phyloP scores from a whole-genome alignment of 37 sponge, comb jelly and placozoan genomes.

The Aphrocallistes beatrix region DNA sequence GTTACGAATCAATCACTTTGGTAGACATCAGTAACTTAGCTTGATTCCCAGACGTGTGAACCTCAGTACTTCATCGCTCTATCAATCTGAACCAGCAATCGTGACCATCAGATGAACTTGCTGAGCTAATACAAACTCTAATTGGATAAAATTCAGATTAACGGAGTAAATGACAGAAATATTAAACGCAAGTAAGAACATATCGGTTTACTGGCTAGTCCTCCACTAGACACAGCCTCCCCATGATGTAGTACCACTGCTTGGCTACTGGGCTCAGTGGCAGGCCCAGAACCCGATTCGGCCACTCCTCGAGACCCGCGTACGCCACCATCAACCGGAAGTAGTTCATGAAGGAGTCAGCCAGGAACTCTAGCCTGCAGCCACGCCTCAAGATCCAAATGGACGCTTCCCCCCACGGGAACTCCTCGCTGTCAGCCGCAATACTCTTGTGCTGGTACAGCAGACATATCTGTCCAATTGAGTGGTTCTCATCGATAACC shows the following conservation, averaged over 20 bases:
- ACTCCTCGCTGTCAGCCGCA: background rate
- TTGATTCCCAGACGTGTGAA: too few relatives aligned
- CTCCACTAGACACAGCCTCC: background rate
- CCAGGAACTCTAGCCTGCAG: background rate
- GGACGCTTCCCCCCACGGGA: background rate
- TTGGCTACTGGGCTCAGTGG: conserved; percentile 5
- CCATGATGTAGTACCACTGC: conserved; percentile 8
- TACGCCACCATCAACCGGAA: background rate
- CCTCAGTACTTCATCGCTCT: too few relatives aligned
- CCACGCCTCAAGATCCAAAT: background rate
- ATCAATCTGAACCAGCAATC: too few relatives aligned
- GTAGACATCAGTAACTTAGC: too few relatives aligned
- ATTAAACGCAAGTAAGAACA: too few relatives aligned
- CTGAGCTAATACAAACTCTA: too few relatives aligned
- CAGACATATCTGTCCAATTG: background rate
- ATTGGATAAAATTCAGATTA: too few relatives aligned
- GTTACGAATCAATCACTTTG: too few relatives aligned
- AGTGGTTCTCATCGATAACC: background rate
- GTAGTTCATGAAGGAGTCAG: background rate
- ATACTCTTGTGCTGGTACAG: background rate
- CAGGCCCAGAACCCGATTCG: background rate
- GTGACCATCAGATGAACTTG: too few relatives aligned
- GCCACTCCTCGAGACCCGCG: background rate
- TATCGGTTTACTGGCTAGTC: background rate
- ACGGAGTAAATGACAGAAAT: too few relatives aligned